Conservation (phyloP, 92 coral and sea anemone genomes). For the Micromussa lordhowensis region DNA sequence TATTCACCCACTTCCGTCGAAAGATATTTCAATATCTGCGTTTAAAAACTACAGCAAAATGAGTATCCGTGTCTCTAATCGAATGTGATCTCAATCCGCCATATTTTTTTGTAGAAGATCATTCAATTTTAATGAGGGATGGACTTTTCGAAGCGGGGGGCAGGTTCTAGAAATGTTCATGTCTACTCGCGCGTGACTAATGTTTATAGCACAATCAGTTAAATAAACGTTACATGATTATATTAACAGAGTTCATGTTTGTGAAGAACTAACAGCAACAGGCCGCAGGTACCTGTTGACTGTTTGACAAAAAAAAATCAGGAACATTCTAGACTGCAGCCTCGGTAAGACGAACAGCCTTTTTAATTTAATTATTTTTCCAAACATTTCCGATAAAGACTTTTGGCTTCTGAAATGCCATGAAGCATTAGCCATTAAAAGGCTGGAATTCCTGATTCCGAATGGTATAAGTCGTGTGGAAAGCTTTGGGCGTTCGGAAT, state of each 20-base stretch:
- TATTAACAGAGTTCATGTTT: background rate
- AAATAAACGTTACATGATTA: background rate
- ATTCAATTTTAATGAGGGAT: slow-evolving; percentile 38
- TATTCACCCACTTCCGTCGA: background rate
- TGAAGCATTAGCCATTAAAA: no score
- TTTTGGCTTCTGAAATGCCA: background rate
- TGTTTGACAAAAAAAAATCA: background rate
- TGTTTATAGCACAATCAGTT: background rate
- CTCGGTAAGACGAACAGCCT: no score
- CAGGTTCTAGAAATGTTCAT: slow-evolving; percentile 12
- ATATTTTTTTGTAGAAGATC: slow-evolving; percentile 18
- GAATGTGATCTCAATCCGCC: slow-evolving; percentile 12
- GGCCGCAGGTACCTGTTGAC: slow-evolving; percentile 27
- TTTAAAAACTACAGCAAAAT: background rate
- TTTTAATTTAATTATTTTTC: background rate
- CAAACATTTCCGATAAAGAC: background rate
- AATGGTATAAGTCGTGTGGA: no score
- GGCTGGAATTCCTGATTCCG: no score
- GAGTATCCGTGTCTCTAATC: background rate
- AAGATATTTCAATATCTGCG: background rate
- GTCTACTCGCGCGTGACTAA: slow-evolving; percentile 22
- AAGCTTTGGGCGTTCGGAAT: no score
- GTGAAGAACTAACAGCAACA: slow-evolving; percentile 1
- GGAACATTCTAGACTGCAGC: background rate
- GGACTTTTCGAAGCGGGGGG: slow-evolving; percentile 12